Evolutionary conservation across 1,140 invertebrate genomes (phyloP).

Genomic region (Helicorthomorpha holstii): DNA sequence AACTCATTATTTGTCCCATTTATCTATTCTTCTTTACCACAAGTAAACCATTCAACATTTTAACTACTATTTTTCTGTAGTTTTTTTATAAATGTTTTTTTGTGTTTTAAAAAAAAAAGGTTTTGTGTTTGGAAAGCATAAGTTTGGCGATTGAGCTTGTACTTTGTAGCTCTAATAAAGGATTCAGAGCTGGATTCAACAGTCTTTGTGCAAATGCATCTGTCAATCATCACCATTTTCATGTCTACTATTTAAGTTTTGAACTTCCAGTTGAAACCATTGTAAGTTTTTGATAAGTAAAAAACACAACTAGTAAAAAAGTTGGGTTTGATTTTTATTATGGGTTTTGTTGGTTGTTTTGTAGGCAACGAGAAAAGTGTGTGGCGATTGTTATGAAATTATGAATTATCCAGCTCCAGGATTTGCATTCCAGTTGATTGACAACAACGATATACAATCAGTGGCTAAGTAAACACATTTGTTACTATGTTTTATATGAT

Average conservation of each 20-base stretch:
- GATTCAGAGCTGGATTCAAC: constrained; percentile 49
- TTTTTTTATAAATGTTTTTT: neutral
- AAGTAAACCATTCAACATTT: constrained; percentile 21
- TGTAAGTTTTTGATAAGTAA: constrained; percentile 1
- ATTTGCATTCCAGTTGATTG: constrained; percentile 39
- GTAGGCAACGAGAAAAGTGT: constrained; percentile 24
- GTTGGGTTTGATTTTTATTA: too few relatives aligned
- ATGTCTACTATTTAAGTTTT: constrained; percentile 46
- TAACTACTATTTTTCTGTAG: neutral
- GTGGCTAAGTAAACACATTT: constrained; percentile 9
- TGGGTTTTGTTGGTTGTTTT: too few relatives aligned
- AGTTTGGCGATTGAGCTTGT: constrained; percentile 29
- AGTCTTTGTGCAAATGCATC: constrained; percentile 57
- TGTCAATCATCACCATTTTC: constrained; percentile 64
- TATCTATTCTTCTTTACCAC: constrained; percentile 35
- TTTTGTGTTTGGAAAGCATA: constrained; percentile 26
- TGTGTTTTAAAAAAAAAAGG: constrained; percentile 1
- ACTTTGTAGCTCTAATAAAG: constrained; percentile 27
- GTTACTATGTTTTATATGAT: too few relatives aligned
- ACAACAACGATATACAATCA: constrained; percentile 20
- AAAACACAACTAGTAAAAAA: neutral
- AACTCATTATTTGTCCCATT: constrained; percentile 46
- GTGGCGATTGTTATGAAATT: constrained; percentile 30
- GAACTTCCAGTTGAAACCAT: constrained; percentile 42
- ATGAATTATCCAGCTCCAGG: constrained; percentile 37